Percentiles rank a stretch among this genome's conserved stretches.
Evolutionary conservation across 1,140 invertebrate species (phyloP).

Genomic region (Calliphora vicina): DNA sequence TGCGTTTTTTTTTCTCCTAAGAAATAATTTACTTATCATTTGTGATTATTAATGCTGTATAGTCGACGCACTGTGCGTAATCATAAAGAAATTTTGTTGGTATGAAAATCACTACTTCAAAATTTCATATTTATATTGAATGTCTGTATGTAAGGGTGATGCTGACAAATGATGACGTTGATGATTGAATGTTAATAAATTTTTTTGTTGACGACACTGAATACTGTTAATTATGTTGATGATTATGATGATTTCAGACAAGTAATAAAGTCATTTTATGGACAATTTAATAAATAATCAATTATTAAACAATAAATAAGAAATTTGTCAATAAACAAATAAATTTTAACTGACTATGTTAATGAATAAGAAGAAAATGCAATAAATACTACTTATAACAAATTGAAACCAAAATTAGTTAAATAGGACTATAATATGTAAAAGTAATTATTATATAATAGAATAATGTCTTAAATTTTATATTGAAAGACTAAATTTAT

Average conservation of each 20-base stretch:
- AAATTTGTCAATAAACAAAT: neutral
- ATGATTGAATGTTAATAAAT: conserved; percentile 1
- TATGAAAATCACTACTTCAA: no score
- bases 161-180: neutral
- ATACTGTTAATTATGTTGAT: neutral
- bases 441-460: no score
- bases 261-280: neutral
- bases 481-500: no score
- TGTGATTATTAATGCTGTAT: no score
- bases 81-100: no score
- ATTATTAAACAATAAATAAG: neutral
- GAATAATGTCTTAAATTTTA: no score
- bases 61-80: no score
- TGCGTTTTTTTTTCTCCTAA: no score
- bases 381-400: neutral
- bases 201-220: neutral
- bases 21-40: no score
- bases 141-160: neutral
- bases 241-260: neutral
- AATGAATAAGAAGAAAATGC: neutral
- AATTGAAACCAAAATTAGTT: neutral
- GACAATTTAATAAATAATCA: neutral
- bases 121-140: no score
- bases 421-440: no score
- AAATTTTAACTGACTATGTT: neutral